phyloP scores from a whole-genome alignment of 1,140 invertebrate species.

The Oryzaephilus surinamensis region DNA sequence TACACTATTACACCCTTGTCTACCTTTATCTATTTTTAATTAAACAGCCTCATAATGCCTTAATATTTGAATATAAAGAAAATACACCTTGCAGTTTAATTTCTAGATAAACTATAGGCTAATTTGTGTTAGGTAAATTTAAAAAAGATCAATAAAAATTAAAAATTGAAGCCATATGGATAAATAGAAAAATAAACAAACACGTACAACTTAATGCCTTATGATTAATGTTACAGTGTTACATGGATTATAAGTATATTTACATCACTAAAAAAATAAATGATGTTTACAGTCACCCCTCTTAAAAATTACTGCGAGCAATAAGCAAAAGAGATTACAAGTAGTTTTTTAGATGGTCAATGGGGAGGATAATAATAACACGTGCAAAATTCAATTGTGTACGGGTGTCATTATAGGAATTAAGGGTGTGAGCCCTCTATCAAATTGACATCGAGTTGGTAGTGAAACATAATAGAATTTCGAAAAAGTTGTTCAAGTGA shows the following conservation, averaged over 20 bases:
- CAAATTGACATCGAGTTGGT: slow-evolving; percentile 3
- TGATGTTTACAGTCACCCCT: neutral
- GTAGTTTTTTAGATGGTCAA: slow-evolving; percentile 16
- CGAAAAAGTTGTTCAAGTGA: neutral
- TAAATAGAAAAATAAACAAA: slow-evolving; percentile 1
- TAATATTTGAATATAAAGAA: too few relatives aligned
- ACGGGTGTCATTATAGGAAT: slow-evolving; percentile 25
- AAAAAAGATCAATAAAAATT: too few relatives aligned
- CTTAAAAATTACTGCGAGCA: neutral
- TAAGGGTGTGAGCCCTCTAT: slow-evolving; percentile 8
- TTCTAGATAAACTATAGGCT: too few relatives aligned
- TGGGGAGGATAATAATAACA: slow-evolving; percentile 13
- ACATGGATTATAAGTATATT: neutral
- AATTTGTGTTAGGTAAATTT: too few relatives aligned
- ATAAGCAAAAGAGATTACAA: slow-evolving; percentile 10
- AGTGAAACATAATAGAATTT: slow-evolving; percentile 1
- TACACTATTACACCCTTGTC: too few relatives aligned
- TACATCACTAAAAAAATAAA: neutral
- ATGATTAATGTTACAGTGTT: slow-evolving; percentile 13
- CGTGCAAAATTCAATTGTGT: slow-evolving; percentile 28
- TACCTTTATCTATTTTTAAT: too few relatives aligned
- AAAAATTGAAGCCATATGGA: too few relatives aligned
- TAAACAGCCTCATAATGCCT: too few relatives aligned
- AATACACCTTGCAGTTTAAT: too few relatives aligned
- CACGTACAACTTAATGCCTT: slow-evolving; percentile 8